These are phyloP conservation scores for Neoscelio sp. DNA, from an alignment of 2,888 invertebrate species.

Conservation along the genomic window DNA sequence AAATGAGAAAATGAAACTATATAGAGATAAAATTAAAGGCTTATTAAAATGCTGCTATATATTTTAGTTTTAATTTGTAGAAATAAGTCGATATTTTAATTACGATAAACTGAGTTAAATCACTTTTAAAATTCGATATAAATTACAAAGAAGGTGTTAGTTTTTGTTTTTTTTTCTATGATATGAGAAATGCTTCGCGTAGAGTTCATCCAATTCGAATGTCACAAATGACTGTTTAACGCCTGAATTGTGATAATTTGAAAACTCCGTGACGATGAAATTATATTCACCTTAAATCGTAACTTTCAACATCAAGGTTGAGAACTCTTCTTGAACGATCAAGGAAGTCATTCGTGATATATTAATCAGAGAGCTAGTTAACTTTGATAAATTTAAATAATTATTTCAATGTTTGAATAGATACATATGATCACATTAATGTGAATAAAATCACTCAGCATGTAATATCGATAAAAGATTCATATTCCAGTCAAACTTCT, in stretches of 20 bases:
- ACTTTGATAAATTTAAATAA: constrained; percentile 10
- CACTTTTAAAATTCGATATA: not conserved
- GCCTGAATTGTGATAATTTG: constrained; percentile 8
- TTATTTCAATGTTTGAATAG: too few relatives aligned
- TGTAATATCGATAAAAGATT: too few relatives aligned
- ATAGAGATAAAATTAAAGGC: too few relatives aligned
- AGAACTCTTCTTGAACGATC: constrained; percentile 5
- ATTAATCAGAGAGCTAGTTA: constrained; percentile 6
- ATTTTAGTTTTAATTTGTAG: too few relatives aligned
- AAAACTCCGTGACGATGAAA: constrained; percentile 4
- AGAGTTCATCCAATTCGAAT: constrained; percentile 5
- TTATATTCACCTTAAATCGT: constrained; percentile 4
- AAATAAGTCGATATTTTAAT: too few relatives aligned
- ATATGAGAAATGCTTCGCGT: constrained; percentile 2
- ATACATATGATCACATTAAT: too few relatives aligned
- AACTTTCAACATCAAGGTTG: constrained; percentile 19
- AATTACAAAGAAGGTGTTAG: not conserved
- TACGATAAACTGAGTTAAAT: not conserved
- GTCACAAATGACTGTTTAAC: constrained; percentile 14
- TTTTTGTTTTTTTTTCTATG: not conserved
- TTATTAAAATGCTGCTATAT: too few relatives aligned
- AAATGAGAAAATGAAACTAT: too few relatives aligned
- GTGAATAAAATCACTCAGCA: too few relatives aligned
- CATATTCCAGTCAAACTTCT: too few relatives aligned
- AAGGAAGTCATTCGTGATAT: constrained; percentile 11